Percentiles rank a stretch among this genome's conserved stretches.
Evolutionary conservation across 2,797 vertebrate species (phyloP).

Genomic region (Protosalanx chinensis): DNA sequence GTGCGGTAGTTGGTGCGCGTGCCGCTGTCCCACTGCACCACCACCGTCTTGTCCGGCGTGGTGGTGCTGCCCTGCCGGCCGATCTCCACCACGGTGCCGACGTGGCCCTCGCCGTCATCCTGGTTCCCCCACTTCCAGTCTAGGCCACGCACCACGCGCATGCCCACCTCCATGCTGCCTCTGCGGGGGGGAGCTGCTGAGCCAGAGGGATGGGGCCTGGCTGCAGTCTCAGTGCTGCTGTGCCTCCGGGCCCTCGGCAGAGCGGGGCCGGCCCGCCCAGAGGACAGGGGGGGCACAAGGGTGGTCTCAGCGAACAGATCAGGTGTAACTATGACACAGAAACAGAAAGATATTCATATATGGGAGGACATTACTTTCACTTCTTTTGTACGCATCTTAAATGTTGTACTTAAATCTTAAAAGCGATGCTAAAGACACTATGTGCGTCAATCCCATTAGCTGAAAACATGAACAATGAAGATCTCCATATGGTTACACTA

Average conservation of each 20-base stretch:
- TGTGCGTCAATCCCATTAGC: too few species aligned
- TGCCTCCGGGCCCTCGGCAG: conserved; percentile 50
- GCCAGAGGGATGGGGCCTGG: conserved; percentile 54
- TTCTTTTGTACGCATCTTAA: too few species aligned
- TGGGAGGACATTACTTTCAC: too few species aligned
- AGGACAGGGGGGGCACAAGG: conserved; percentile 55
- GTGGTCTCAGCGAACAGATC: conserved; percentile 70
- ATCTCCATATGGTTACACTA: not conserved
- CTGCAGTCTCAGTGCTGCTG: conserved; percentile 48
- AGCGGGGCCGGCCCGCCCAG: conserved; percentile 41
- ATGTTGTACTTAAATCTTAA: too few species aligned
- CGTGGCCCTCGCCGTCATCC: conserved; percentile 90
- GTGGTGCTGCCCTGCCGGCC: conserved; percentile 94
- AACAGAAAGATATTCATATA: not conserved
- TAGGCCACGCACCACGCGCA: conserved; percentile 92
- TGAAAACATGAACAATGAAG: too few species aligned
- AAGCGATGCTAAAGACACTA: too few species aligned
- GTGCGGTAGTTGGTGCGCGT: conserved; percentile 97
- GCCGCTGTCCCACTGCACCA: conserved; percentile 98
- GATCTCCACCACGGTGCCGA: conserved; percentile 96
- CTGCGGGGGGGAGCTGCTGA: conserved; percentile 43
- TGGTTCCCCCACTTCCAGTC: conserved; percentile 99
- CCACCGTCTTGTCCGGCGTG: conserved; percentile 94
- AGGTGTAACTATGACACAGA: conserved; percentile 61
- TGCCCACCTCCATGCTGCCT: conserved; percentile 95